Percentiles rank a stretch among this genome's conserved stretches.
Conservation (phyloP, 2,797 vertebrate genomes). For the Tadarida brasiliensis region DNA sequence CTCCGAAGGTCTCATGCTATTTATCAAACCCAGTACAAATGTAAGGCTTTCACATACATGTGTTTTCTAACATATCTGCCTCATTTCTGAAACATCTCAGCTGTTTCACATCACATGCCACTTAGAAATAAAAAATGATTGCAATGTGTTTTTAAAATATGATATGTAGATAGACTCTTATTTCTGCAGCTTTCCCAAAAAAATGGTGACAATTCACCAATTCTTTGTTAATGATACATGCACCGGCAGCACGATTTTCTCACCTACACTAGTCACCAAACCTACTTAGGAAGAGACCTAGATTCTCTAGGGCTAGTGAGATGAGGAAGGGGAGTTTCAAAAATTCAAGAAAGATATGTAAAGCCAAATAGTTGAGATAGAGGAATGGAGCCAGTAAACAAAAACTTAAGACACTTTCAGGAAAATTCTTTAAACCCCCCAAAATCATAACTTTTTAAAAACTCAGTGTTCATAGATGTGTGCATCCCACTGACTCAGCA, state of each 20-base stretch:
- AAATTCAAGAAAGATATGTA: neutral
- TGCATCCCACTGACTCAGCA: neutral
- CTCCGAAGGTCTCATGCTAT: neutral
- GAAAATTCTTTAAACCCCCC: neutral
- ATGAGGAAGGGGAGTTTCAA: neutral
- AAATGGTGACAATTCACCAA: neutral
- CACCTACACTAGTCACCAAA: neutral
- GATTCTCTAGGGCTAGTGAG: neutral
- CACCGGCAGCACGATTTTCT: neutral
- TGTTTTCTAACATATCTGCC: slow-evolving; percentile 55
- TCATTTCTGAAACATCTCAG: slow-evolving; percentile 43
- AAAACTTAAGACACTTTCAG: neutral
- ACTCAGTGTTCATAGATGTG: neutral
- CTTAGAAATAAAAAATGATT: slow-evolving; percentile 62
- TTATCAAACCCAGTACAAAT: slow-evolving; percentile 49
- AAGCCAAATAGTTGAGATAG: neutral
- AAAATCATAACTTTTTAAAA: neutral
- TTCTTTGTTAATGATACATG: neutral
- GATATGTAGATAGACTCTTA: neutral
- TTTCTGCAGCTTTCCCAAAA: neutral
- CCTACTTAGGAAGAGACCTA: neutral
- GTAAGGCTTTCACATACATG: neutral
- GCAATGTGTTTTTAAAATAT: slow-evolving; percentile 18
- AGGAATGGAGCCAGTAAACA: neutral
- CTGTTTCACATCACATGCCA: slow-evolving; percentile 57